A percentile compares a stretch with the other conserved stretches of the same genome.
Evolutionary conservation across 2,113 vertebrate genomes (phyloP).

Genomic region (Tonatia bakeri): DNA sequence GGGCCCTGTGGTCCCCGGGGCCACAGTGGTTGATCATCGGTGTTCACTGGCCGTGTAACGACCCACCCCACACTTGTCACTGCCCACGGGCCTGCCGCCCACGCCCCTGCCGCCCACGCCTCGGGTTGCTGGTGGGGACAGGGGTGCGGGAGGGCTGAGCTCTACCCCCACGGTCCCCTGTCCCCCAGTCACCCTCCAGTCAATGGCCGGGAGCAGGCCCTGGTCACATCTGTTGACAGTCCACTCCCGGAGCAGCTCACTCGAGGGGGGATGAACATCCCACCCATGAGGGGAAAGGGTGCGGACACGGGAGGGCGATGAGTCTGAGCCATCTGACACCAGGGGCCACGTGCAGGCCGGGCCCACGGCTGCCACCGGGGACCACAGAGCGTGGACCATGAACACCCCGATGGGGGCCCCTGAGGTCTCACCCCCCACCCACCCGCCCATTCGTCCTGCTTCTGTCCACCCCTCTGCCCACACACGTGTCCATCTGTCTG

Average conservation of each 20-base stretch:
- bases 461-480: neutral
- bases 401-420: accelerated
- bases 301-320: accelerated
- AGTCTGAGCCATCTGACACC: accelerated
- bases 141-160: accelerated
- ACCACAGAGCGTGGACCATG: accelerated
- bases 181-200: too few species aligned
- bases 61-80: accelerated
- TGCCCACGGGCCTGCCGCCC: neutral
- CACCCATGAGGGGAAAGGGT: neutral
- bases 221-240: neutral
- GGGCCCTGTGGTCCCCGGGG: accelerated
- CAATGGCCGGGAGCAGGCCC: neutral
- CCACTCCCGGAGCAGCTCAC: accelerated
- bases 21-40: too few species aligned
- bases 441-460: neutral
- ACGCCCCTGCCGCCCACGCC: accelerated
- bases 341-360: neutral
- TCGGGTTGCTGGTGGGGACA: too few species aligned
- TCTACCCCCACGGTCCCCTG: accelerated
- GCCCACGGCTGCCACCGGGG: accelerated
- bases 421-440: too few species aligned
- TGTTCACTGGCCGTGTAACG: accelerated
- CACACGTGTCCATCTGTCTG: neutral
- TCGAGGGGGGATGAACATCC: neutral